Evolutionary conservation across 1,140 invertebrate species (phyloP).

Genomic region (Camponotus floridanus): DNA sequence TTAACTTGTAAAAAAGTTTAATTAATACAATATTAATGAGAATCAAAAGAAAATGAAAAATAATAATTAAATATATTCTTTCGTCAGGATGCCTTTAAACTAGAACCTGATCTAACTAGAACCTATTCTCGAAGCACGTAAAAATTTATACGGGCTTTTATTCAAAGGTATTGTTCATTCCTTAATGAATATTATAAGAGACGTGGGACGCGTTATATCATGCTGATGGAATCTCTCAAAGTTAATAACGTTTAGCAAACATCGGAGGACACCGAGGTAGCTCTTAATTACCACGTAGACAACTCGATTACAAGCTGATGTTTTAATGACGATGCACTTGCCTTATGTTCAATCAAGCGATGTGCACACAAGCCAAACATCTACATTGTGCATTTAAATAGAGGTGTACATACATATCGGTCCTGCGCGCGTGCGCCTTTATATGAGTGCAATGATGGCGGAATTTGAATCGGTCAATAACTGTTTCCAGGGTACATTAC

Average conservation of each 20-base stretch:
- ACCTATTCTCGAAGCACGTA: not conserved
- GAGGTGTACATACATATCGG: constrained; percentile 9
- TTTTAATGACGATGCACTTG: constrained; percentile 65
- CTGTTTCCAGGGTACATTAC: constrained; percentile 31
- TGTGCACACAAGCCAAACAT: constrained; percentile 13
- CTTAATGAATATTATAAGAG: constrained; percentile 39
- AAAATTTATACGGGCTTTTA: constrained; percentile 23
- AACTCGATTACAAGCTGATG: constrained; percentile 71
- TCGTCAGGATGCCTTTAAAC: not conserved
- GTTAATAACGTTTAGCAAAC: constrained; percentile 71
- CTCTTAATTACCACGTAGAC: constrained; percentile 71
- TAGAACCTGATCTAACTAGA: not conserved
- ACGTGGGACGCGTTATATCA: constrained; percentile 15
- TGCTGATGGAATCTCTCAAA: constrained; percentile 57
- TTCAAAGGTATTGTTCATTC: constrained; percentile 3
- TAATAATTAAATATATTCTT: not conserved
- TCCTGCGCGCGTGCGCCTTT: not conserved
- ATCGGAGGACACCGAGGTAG: constrained; percentile 51
- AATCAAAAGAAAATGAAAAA: not conserved
- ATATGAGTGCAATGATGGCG: constrained; percentile 5
- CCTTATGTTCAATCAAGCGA: constrained; percentile 52
- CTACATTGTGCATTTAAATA: constrained; percentile 54
- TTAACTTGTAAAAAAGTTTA: not conserved
- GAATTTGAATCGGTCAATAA: constrained; percentile 49
- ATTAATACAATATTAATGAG: not conserved